Evolutionary conservation across 92 coral and sea anemone species (phyloP), one percentile per base, ranked within the genome.

Genomic region (Palythoa grandiflora): DNA sequence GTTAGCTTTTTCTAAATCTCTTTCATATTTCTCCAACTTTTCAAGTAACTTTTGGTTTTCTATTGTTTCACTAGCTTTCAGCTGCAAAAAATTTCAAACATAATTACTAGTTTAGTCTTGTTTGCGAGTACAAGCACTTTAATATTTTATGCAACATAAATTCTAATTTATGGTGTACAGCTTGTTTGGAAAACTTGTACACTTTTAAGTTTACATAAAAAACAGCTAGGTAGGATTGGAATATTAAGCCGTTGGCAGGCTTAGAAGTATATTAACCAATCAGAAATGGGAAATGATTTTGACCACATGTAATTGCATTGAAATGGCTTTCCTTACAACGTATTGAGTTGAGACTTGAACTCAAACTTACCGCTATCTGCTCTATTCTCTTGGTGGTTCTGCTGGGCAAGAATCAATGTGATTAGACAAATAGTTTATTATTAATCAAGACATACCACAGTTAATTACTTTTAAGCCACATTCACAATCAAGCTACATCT

Each of bases 331-430:
- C 28, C 21, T 16, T 11, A 75, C 19, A 44, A 51, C 1, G 47
- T 48, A 48, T 16, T 44, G 21, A 2, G 40, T 5, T 9, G 11
- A 12, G 13, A 3, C 1, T 15, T 4, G 12, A 16, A 20, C 10
- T 7, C 16, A 2, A n/a, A 81, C 95, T 92, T 88, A 94, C 95
- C 84, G 68, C 98, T 92, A 92, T 88, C 75, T 92, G 94, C 51
- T 94, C 98, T 92, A 94, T 90, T 92, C 98, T 94, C 79, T 84
- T 94, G 92, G 90, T 94, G 63, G 97, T 87, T 40, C 98, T 94
- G 81, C 17, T 61, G 68, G 71, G 75, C 9, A 79, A 75, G 57
- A 9, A 16, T 38, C n/a, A 36, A 8, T 37, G 13, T n/a, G 37
- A 39, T 71, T 71, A 71, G 51, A 11, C 14, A 59, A 8, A 59